phyloP scores from a whole-genome alignment of 2,888 invertebrate genomes.

The Phoronis australis region DNA sequence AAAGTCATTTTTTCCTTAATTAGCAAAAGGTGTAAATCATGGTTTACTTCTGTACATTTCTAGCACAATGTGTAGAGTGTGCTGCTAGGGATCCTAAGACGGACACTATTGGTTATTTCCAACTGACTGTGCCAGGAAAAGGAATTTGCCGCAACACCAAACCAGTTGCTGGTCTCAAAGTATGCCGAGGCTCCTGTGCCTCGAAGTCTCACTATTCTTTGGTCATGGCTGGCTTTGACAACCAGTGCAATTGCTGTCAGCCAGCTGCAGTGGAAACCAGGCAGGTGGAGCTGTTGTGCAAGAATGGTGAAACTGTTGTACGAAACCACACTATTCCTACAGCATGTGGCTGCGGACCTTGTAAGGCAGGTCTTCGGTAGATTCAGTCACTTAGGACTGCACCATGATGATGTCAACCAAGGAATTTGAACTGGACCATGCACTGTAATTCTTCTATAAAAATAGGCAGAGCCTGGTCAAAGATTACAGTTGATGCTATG shows the following conservation, averaged over 20 bases:
- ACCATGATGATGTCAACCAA: no score
- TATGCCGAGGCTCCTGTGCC: constrained; percentile 32
- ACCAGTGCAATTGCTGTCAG: constrained; percentile 32
- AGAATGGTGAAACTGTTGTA: constrained; percentile 22
- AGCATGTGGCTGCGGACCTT: constrained; percentile 28
- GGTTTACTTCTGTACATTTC: constrained; percentile 25
- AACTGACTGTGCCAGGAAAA: constrained; percentile 18
- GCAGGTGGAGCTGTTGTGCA: constrained; percentile 23
- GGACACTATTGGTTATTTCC: constrained; percentile 29
- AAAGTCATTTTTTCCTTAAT: no score
- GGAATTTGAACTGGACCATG: no score
- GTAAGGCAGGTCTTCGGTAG: constrained; percentile 16
- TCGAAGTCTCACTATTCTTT: constrained; percentile 24
- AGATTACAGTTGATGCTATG: no score
- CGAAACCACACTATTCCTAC: constrained; percentile 25
- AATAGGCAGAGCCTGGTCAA: no score
- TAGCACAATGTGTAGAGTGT: constrained; percentile 19
- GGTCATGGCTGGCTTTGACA: constrained; percentile 25
- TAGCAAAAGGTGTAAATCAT: constrained; percentile 19
- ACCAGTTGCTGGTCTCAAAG: constrained; percentile 25
- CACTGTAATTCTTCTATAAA: no score
- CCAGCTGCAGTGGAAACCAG: constrained; percentile 18
- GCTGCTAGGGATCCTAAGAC: no score
- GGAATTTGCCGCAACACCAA: constrained; percentile 24
- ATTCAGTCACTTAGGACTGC: no score